Base-by-base conservation (phyloP, 2,888 invertebrate species). In the Pecten maximus region DNA sequence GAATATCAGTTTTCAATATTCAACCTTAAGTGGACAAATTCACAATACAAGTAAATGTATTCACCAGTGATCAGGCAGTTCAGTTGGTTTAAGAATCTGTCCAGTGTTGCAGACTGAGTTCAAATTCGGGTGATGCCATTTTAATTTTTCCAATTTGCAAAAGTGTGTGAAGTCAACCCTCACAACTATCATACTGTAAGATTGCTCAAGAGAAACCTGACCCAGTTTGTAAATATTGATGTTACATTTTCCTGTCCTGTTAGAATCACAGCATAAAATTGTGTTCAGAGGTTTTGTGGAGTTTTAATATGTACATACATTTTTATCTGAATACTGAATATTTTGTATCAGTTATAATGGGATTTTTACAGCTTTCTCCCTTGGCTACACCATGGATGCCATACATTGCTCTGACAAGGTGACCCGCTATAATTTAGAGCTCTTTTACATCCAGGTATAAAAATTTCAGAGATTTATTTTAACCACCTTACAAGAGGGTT, bases 401-500 rank as follows among this genome's bases (percentile, higher is more conserved):
- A 74, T 74, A 35, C 74, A 74, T 10, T 8, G 8, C 74, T 74
- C 74, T 35, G 35, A 74, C 74, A 74, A 74, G 74, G 74, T 74
- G 74, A 74, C 74, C 74, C 35, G 10, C 15, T 28, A 74, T 23
- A 28, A 74, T 28, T 35, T 35, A 74, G 74, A 74, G 74, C 28
- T 28, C 23, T 74, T 74, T 74, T 74, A 74, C 74, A 35, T 74
- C 74, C 74, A 74, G 74, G 74, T 74, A 74, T 74, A 74, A 74
- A 35, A 35, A 28, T 35, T 74, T 28, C 12, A 74, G 23, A 74
- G 74, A 74, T 74, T 35, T 74, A 74, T 10, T 10, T 74, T 74
- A 8, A 35, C 35, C 35, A 35, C 74, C 74, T 74, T 74, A 74
- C 74, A 74, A 35, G 23, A 54, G 54, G 74, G 74, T 74, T 74